These are phyloP conservation scores for Aethina tumida DNA, from an alignment of 1,140 invertebrate species.

Conservation along the genomic window DNA sequence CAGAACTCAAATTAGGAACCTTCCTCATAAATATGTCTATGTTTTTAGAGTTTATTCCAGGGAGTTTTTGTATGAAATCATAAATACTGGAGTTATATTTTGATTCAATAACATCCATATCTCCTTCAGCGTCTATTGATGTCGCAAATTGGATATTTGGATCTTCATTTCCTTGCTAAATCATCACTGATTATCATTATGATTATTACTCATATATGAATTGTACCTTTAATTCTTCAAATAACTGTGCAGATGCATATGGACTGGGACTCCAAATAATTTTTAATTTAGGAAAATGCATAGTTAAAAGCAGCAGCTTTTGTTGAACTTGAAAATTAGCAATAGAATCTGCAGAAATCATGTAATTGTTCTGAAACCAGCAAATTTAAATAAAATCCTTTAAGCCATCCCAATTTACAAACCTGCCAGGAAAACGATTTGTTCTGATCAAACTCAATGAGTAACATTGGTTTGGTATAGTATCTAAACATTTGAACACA, in stretches of 20 bases:
- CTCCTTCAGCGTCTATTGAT: slow-evolving; percentile 52
- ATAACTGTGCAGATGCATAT: slow-evolving; percentile 89
- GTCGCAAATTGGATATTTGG: slow-evolving; percentile 61
- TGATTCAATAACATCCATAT: slow-evolving; percentile 46
- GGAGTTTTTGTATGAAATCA: slow-evolving; percentile 84
- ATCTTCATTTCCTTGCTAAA: slow-evolving; percentile 62
- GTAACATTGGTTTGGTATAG: slow-evolving; percentile 81
- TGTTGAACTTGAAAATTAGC: slow-evolving; percentile 67
- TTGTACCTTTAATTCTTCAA: slow-evolving; percentile 72
- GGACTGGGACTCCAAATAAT: slow-evolving; percentile 94
- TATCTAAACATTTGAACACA: slow-evolving; percentile 80
- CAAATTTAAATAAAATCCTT: slow-evolving; percentile 5
- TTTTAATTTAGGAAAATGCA: slow-evolving; percentile 88
- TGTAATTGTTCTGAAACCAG: slow-evolving; percentile 59
- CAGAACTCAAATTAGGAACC: slow-evolving; percentile 61
- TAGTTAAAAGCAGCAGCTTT: slow-evolving; percentile 81
- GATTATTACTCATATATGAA: not conserved
- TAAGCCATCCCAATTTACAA: not conserved
- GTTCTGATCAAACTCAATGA: slow-evolving; percentile 95
- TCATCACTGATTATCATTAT: slow-evolving; percentile 7
- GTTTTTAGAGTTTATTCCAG: slow-evolving; percentile 84
- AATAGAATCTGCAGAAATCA: slow-evolving; percentile 66
- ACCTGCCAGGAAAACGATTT: slow-evolving; percentile 85
- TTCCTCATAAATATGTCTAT: slow-evolving; percentile 67
- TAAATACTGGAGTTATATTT: slow-evolving; percentile 68